Conservation (phyloP, 1,140 invertebrate genomes). For the Leptinotarsa undecemlineata region DNA sequence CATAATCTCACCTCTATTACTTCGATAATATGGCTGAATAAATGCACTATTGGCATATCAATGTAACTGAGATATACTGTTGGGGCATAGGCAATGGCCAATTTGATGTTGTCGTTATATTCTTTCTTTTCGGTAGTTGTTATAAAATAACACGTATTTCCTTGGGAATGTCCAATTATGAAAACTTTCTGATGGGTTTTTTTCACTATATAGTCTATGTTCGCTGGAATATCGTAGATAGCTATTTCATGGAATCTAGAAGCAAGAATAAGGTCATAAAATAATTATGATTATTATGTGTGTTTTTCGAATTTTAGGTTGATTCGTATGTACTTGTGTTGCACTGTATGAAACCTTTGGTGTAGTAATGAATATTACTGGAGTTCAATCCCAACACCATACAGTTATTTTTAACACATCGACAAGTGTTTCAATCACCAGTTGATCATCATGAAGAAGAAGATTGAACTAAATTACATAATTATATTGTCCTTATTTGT, state of each 20-base stretch:
- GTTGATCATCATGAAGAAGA: no score
- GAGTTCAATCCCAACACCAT: no score
- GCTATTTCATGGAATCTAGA: constrained; percentile 70
- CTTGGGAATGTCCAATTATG: constrained; percentile 72
- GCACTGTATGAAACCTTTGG: no score
- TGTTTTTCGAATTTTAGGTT: no score
- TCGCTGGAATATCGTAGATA: constrained; percentile 73
- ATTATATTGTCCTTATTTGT: no score
- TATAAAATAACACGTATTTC: constrained; percentile 66
- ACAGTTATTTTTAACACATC: no score
- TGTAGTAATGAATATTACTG: no score
- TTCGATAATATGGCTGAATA: neutral
- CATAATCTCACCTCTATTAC: neutral
- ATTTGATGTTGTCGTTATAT: constrained; percentile 42
- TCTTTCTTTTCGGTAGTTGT: constrained; percentile 63
- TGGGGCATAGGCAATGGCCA: neutral
- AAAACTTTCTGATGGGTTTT: constrained; percentile 58
- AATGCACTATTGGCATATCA: neutral
- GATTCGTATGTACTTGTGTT: no score
- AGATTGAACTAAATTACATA: no score
- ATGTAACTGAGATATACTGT: constrained; percentile 1
- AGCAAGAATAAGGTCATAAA: no score
- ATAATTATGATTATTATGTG: no score
- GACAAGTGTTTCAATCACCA: no score
- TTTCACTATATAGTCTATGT: constrained; percentile 67